Evolutionary conservation across 2,797 vertebrate genomes (phyloP).

Genomic region (Picus viridis): DNA sequence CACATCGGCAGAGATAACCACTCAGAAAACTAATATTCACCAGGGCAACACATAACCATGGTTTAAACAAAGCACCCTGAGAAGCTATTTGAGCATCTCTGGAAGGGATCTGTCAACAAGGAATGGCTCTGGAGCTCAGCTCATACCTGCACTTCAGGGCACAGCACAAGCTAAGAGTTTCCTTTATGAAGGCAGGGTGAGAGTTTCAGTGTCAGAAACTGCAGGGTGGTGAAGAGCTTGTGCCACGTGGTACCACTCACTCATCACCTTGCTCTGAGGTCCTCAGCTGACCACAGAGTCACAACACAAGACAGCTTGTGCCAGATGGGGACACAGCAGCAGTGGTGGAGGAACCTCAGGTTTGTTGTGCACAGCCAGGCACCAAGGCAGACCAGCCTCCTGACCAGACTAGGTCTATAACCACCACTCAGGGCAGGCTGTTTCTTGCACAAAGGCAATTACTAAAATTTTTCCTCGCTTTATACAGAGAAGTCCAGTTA

Average conservation of each 20-base stretch:
- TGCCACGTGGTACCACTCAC: accelerated
- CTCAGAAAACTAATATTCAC: background rate
- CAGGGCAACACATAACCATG: background rate
- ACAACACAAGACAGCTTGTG: accelerated
- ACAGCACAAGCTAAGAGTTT: no score
- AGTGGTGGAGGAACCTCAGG: background rate
- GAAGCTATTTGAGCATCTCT: background rate
- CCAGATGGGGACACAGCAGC: accelerated
- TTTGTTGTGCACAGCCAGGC: background rate
- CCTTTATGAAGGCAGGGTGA: background rate
- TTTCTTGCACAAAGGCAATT: background rate
- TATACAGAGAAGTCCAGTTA: background rate
- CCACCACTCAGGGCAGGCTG: accelerated
- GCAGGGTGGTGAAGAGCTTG: no score
- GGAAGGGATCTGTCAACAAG: background rate
- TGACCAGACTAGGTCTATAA: accelerated
- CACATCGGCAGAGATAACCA: background rate
- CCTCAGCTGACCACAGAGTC: accelerated
- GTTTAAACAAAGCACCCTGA: background rate
- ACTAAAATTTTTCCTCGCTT: background rate
- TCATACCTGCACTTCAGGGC: background rate
- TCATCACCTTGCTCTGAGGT: background rate
- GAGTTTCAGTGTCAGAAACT: background rate
- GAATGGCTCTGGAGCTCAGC: background rate
- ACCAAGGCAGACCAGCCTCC: background rate